Base-by-base conservation (phyloP, 2,888 invertebrate species). In the Netelia inedita region DNA sequence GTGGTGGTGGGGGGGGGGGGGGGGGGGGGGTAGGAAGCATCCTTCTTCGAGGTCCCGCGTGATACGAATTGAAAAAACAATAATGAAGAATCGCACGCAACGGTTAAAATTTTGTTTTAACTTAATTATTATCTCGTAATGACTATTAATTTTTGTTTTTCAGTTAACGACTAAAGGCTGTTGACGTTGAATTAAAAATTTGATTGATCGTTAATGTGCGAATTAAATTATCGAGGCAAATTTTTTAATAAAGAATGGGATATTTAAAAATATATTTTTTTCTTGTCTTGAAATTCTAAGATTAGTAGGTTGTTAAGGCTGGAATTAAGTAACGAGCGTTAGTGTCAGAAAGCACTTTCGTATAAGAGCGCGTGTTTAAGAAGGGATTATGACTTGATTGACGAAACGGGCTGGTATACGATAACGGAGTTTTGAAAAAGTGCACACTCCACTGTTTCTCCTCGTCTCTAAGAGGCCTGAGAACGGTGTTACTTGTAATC, bases 401-500 rank as follows among this genome's bases (percentile, higher is more conserved):
- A 61, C 63, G 21, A 61, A 61, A 23, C 35, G 19, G 35, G 28
- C 75, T 65, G 21, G 61, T 50, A n/a, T 41, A 50, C 69, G 78
- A 79, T 82, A 85, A 76, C 78, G 82, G 78, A 41, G 50, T 63
- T 71, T 66, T 68, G 14, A 28, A 43, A 19, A 74, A 69, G 65
- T 65, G 57, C n/a, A 61, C 71, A 65, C 85, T 75, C 50, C n/a
- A 76, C 75, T 72, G 66, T 75, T 35, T 68, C 79, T 72, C 66
- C 63, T 79, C 80, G 55, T 74, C 41, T 66, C 68, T 82, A 75
- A 83, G 79, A 76, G 79, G 79, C 88, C 82, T 91, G 91, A 87
- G 90, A 92, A 91, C 90, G 88, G 88, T 91, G 91, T 87, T 90
- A 90, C 90, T 89, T 89, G 90, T 88, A 90, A 88, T 88, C 90